Percentiles rank a stretch among this genome's conserved stretches.
These are phyloP conservation scores for Chloropsis hardwickii DNA, from an alignment of 2,113 vertebrate species.

Conservation along the genomic window DNA sequence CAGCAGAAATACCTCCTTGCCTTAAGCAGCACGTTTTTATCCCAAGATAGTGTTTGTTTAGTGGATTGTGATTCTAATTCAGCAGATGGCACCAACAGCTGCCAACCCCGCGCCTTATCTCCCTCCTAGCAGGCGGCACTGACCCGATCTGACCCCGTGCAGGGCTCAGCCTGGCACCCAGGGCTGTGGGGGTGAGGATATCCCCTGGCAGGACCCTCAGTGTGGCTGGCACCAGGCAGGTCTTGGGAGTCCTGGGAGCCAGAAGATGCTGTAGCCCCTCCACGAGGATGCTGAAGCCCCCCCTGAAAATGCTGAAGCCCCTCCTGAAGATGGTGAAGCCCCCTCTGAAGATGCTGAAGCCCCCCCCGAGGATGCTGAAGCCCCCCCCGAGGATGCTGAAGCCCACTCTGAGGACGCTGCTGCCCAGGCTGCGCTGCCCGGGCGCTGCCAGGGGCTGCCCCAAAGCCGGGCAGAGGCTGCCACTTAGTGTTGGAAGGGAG, in stretches of 20 bases:
- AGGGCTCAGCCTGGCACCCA: background rate
- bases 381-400: background rate
- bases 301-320: background rate
- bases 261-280: background rate
- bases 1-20: background rate
- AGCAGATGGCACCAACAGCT: conserved; percentile 44
- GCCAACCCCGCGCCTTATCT: conserved; percentile 33
- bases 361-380: background rate
- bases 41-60: background rate
- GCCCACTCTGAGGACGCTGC: background rate
- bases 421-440: background rate
- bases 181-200: background rate
- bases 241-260: background rate
- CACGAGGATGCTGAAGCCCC: background rate
- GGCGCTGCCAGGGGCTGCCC: conserved; percentile 10
- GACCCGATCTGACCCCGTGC: background rate
- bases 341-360: background rate
- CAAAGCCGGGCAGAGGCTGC: conserved; percentile 57
- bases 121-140: background rate
- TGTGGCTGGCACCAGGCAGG: background rate
- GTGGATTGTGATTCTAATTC: conserved; percentile 2
- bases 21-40: background rate
- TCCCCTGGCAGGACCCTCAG: background rate
- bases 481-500: conserved; percentile 53
- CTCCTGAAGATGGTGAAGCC: background rate